Conservation (phyloP, 2,888 invertebrate species). For the Drosophila meridionalis region DNA sequence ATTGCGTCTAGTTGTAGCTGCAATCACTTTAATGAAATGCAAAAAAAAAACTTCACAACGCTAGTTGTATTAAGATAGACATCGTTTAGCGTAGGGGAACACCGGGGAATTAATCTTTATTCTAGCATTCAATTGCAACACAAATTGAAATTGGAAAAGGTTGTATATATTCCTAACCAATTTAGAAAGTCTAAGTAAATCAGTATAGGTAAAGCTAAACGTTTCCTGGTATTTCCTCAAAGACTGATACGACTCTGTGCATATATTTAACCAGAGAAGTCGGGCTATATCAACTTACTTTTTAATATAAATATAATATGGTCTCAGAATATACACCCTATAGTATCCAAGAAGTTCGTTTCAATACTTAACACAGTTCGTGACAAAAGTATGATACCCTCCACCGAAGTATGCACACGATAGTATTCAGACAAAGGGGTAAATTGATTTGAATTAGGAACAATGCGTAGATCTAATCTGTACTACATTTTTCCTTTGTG, state of each 20-base stretch:
- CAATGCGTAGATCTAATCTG: conserved; percentile 61
- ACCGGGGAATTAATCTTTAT: conserved; percentile 7
- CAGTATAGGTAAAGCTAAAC: no score
- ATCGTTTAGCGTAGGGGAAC: conserved; percentile 3
- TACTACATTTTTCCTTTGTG: conserved; percentile 33
- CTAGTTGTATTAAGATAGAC: conserved; percentile 13
- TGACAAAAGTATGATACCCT: neutral
- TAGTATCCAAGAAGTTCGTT: neutral
- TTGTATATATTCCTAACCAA: no score
- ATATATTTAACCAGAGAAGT: neutral
- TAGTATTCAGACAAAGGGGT: neutral
- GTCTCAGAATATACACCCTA: neutral
- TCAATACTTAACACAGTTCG: neutral
- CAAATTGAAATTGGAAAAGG: neutral
- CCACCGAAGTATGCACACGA: neutral
- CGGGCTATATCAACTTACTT: no score
- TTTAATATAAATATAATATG: neutral
- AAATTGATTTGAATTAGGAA: conserved; percentile 35
- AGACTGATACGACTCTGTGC: no score
- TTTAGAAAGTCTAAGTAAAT: neutral
- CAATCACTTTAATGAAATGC: conserved; percentile 12
- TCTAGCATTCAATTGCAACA: conserved; percentile 2
- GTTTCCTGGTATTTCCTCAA: neutral
- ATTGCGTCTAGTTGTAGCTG: conserved; percentile 1
- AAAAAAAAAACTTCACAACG: neutral